Evolutionary conservation across 2,888 invertebrate species (phyloP).

Genomic region (Lochmaea capreae): DNA sequence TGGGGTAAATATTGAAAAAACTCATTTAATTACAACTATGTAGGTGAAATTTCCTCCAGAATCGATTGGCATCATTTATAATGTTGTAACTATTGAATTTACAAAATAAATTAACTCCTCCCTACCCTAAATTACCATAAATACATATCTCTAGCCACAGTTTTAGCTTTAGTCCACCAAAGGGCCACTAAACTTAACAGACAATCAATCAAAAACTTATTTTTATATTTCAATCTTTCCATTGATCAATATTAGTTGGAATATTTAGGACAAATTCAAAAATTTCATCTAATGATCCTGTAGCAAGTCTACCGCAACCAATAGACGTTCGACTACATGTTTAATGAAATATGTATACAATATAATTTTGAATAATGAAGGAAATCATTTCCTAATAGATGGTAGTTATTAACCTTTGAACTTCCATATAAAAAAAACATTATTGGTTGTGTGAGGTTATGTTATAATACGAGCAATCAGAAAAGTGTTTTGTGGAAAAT

Average conservation of each 20-base stretch:
- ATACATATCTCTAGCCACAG: no score
- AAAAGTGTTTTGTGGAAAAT: no score
- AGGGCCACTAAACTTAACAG: no score
- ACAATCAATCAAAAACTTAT: neutral
- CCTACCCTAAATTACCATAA: no score
- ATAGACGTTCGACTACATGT: neutral
- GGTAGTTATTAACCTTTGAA: neutral
- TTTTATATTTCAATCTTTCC: neutral
- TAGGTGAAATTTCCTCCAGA: no score
- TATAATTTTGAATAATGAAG: conserved; percentile 5
- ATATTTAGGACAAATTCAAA: neutral
- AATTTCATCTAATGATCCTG: neutral
- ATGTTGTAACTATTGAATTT: no score
- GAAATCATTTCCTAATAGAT: neutral
- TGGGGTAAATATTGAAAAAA: no score
- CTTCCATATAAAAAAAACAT: neutral
- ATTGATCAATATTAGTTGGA: neutral
- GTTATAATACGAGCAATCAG: neutral
- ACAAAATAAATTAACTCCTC: no score
- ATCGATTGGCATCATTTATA: no score
- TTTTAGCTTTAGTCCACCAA: no score
- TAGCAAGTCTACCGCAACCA: conserved; percentile 1
- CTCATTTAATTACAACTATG: no score
- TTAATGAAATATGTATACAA: neutral
- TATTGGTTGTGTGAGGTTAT: neutral